Base-by-base conservation (phyloP, 2,113 vertebrate species). In the Rhegmatorhina hoffmannsi region DNA sequence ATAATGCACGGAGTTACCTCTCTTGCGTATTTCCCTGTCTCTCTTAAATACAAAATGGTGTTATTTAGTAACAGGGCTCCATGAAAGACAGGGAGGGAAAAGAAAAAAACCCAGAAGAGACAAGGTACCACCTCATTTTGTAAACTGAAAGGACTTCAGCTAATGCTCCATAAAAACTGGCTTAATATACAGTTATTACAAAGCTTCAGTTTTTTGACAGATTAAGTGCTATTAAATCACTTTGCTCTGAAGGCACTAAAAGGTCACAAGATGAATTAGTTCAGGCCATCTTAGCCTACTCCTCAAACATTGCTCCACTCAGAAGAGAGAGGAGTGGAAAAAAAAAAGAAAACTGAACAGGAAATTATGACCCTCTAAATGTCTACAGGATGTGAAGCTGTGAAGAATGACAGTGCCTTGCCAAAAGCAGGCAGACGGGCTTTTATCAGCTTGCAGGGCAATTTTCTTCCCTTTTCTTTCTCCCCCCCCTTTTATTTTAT, bases 151-250 rank as follows among this genome's bases (percentile, higher is more conserved):
- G 87, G 93, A 97, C 92, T 96, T 98, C 95, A 94, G 93, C 95
- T 97, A 98, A 98, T 98, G 97, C 96, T 92, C 96, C 96, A 97
- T 97, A 97, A 98, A 98, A 98, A 97, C 76, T 62, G 80, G 85
- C 94, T 98, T 98, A 98, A 98, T 98, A 98, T 98, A 98, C 97
- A 97, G 97, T 98, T 98, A 98, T 97, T 98, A 97, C 95, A 98
- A 98, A 97, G 96, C 97, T 97, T 98, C 97, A 98, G 95, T 97
- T 97, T 98, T 97, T 96, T 98, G 98, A 98, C 98, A 98, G 97
- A 98, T 98, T 98, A 98, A 98, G 98, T 98, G 98, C 97, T 98
- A 97, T 98, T 98, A 98, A 98, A 98, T 98, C 98, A 98, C 96
- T 97, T 98, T 97, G 77, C 96, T 97, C 96, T 97, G 97, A 98